These are phyloP conservation scores for Diaprepes abbreviatus DNA, from an alignment of 2,888 invertebrate species.

Conservation along the genomic window DNA sequence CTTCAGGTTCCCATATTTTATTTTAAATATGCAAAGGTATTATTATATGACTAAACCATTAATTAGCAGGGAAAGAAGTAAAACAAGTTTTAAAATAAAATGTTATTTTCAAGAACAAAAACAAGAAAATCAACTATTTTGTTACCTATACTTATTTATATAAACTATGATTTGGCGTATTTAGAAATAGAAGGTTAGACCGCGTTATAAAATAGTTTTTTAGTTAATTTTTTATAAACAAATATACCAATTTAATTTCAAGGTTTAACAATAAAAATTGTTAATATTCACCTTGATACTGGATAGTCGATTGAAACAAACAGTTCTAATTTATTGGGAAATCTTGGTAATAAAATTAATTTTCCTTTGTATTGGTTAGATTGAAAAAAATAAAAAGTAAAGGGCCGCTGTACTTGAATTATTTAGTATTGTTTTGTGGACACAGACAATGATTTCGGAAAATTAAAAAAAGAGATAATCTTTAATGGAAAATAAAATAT, in stretches of 20 bases:
- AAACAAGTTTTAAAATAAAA: constrained; percentile 31
- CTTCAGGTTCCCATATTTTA: background rate
- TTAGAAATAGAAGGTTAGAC: constrained; percentile 47
- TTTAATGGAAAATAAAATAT: too few relatives aligned
- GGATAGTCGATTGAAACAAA: constrained; percentile 40
- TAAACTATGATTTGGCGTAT: constrained; percentile 44
- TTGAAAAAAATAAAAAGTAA: background rate
- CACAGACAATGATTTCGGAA: background rate
- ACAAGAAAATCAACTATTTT: constrained; percentile 47
- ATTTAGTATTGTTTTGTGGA: background rate
- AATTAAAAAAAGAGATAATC: too few relatives aligned
- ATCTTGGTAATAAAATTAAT: constrained; percentile 40
- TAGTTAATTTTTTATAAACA: constrained; percentile 21
- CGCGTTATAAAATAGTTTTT: constrained; percentile 46
- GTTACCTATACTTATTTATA: constrained; percentile 33
- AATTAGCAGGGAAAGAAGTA: constrained; percentile 8
- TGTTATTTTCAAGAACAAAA: constrained; percentile 43
- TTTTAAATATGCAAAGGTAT: background rate
- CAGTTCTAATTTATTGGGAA: constrained; percentile 49
- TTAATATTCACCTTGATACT: constrained; percentile 49
- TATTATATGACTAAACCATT: constrained; percentile 3
- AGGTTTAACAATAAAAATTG: constrained; percentile 47
- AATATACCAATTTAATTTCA: constrained; percentile 48
- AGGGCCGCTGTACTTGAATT: too few relatives aligned
- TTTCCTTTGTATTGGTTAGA: constrained; percentile 2